Base-by-base conservation (phyloP, 2,888 invertebrate genomes). In the Branchellion lobata region DNA sequence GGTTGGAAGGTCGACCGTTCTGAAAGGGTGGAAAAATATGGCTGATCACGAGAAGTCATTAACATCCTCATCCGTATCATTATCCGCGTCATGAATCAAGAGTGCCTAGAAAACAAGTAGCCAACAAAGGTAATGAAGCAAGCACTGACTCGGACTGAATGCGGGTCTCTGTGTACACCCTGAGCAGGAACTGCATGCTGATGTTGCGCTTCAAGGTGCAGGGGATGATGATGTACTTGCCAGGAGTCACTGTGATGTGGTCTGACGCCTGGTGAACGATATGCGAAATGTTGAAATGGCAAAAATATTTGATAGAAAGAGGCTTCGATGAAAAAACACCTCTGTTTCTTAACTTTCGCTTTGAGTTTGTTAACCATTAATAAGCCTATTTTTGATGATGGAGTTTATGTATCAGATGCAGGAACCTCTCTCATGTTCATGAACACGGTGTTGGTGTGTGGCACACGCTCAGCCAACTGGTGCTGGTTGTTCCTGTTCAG, bases 171-270 rank as follows among this genome's bases (percentile, higher is more conserved):
- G 80, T 78, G 74, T 69, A 83, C 1, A 83, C 65, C 33, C 83
- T 76, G 1, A 83, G 81, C 72, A 83, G 69, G 73, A 81, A 83
- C 14, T 72, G 40, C 11, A 77, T 80, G 14, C 65, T 53, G 29
- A 78, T 31, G n/a, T 82, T 77, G 1, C 80, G 29, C 24, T 85
- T 84, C 83, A 88, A 90, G 1, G 89, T 88, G 24, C 89, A 88
- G 0, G 89, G 89, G 33, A 90, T 88, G 80, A 90, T 86, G 53
- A 89, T 86, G 83, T 90, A 57, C 61, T 57, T 57, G 8, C 61
- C 61, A 14, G 61, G 61, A 24, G 61, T 57, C 8, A 57, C 61
- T 24, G n/a, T n/a, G 21, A 57, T 57, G 61, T 57, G 61, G 61
- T 57, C 61, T 18, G 61, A 5, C n/a, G 21, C 24, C 61, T 57